A percentile compares a stretch with the other conserved stretches of the same genome.
Evolutionary conservation across 1,140 invertebrate species (phyloP).

Genomic region (Drosophila sulfurigaster): DNA sequence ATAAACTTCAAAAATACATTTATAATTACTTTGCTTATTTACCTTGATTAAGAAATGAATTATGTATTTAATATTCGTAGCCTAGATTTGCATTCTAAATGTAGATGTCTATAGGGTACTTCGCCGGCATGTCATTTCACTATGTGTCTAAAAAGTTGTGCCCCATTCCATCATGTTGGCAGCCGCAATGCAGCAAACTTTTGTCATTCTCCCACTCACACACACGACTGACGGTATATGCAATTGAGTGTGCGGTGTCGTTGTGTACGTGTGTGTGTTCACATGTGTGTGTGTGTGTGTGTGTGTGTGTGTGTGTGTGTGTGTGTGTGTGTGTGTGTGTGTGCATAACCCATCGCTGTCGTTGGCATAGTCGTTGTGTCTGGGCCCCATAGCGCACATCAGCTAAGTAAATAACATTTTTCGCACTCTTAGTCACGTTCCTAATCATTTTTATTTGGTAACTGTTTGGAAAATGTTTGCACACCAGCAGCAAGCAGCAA

Average conservation of each 20-base stretch:
- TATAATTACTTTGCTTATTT: too few species aligned
- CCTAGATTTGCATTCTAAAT: not conserved
- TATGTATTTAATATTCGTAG: too few species aligned
- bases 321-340: constrained; percentile 27
- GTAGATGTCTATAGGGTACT: not conserved
- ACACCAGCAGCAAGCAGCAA: constrained; percentile 52
- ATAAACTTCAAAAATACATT: too few species aligned
- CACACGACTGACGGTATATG: constrained; percentile 11
- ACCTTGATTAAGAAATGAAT: too few species aligned
- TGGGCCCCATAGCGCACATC: constrained; percentile 71
- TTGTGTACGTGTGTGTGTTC: constrained; percentile 14
- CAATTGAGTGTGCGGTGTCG: constrained; percentile 17
- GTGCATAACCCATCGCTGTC: constrained; percentile 41
- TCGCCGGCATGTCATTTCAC: not conserved
- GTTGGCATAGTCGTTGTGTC: constrained; percentile 35
- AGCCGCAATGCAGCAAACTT: constrained; percentile 64
- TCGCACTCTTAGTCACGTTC: constrained; percentile 79
- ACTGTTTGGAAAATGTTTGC: constrained; percentile 79
- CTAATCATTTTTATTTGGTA: constrained; percentile 80
- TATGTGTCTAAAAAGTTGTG: not conserved
- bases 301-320: constrained; percentile 27
- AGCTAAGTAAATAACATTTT: constrained; percentile 80
- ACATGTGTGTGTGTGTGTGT: constrained; percentile 25
- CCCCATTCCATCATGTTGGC: constrained; percentile 17
- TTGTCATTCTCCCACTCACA: constrained; percentile 47